A percentile compares a stretch with the other conserved stretches of the same genome.
These are phyloP conservation scores for Tragelaphus buxtoni DNA, from an alignment of 2,113 vertebrate species.

Conservation along the genomic window DNA sequence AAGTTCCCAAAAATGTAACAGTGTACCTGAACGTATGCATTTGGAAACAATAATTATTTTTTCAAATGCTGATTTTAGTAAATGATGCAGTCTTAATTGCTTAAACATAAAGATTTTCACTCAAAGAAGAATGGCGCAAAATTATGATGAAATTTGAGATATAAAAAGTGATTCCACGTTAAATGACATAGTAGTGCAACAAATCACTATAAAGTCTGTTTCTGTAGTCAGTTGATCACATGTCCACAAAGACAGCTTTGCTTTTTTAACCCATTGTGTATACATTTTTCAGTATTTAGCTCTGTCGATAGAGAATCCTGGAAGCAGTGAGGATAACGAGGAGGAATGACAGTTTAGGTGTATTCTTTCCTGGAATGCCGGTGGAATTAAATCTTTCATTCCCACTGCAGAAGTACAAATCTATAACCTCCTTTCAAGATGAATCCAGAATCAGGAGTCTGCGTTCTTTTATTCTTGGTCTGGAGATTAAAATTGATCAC, in stretches of 20 bases:
- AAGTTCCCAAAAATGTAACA: not conserved
- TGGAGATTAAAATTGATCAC: slow-evolving; percentile 87
- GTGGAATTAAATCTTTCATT: slow-evolving; percentile 76
- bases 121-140: slow-evolving; percentile 14
- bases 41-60: not conserved
- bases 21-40: slow-evolving; percentile 31
- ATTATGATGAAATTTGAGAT: slow-evolving; percentile 38
- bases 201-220: slow-evolving; percentile 11
- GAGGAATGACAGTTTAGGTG: slow-evolving; percentile 66
- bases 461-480: slow-evolving; percentile 77
- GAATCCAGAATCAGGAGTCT: slow-evolving; percentile 75
- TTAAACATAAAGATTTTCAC: slow-evolving; percentile 39
- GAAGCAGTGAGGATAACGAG: slow-evolving; percentile 56
- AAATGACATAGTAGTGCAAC: not conserved
- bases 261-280: slow-evolving; percentile 27
- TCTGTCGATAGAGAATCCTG: slow-evolving; percentile 49
- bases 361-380: slow-evolving; percentile 73
- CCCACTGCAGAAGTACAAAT: slow-evolving; percentile 72
- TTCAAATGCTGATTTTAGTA: not conserved
- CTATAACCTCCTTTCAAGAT: slow-evolving; percentile 78
- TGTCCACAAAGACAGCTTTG: slow-evolving; percentile 18
- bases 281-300: slow-evolving; percentile 58
- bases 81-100: slow-evolving; percentile 6
- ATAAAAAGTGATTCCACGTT: slow-evolving; percentile 19
- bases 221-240: not conserved